Evolutionary conservation across 2,888 invertebrate genomes (phyloP), one percentile per base, ranked within the genome.

Genomic region (Aspidapion aeneum): DNA sequence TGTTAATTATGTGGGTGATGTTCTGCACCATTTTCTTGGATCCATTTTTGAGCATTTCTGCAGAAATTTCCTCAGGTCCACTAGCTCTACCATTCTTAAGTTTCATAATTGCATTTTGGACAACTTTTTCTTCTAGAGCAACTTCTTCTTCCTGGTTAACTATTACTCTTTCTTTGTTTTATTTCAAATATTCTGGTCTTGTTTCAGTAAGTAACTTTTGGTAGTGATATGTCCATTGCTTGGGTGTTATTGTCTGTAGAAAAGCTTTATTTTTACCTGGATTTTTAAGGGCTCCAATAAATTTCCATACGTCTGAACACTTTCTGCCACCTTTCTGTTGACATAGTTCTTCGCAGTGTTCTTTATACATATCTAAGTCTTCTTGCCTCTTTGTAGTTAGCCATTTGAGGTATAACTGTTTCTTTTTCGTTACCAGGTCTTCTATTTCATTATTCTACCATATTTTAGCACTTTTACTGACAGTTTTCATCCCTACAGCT

Each of bases 1-100:
- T 9, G 18, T 57, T 61, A 17, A 61, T 57, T 21, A 57, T 51
- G 19, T 35, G n/a, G 1, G 61, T 57, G 21, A 61, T 9, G 19
- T 21, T 57, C 1, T 51, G 17, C 2, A 55, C 16, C 2, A 56
- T 20, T 56, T 57, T 61, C 17, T 57, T n/a, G 17, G 57, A 55
- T 12, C 49, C 61, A 20, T 61, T 49, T 54, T 61, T 61, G 21
- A 61, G 48, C 56, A 61, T 56, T 61, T 61, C 57, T 3, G 57
- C 49, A 57, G n/a, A 56, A 57, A 61, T 57, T 1, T 49, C 20
- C 18, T 50, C 61, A 35, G 61, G 20, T 1, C 57, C 57, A 61
- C 49, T 56, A 56, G 61, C 48, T 61, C 57, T 61, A 18, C 61
- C 61, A 2, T 56, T 56, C 20, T 61, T 56, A 54, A 60, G 55